Base-by-base conservation (phyloP, 2,113 vertebrate species). In the Acrocephalus arundinaceus region DNA sequence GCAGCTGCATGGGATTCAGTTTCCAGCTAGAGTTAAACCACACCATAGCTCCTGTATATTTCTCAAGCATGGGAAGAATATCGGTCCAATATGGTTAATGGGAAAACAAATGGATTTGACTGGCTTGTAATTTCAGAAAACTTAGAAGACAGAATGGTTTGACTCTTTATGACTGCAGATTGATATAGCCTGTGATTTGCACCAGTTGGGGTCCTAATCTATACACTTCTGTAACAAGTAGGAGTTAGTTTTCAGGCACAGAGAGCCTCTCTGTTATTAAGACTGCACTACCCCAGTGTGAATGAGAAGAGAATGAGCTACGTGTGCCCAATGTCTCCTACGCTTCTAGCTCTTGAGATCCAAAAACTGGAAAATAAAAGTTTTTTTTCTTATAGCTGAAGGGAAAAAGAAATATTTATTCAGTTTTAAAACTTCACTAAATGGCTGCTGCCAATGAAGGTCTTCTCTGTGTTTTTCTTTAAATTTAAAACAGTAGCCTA, bases 61-160 rank as follows among this genome's bases (percentile, higher is more conserved):
- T 84, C 31, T 86, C 1, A 1, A 35, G 23, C 4, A 6, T 28
- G 35, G 43, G 21, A 92, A 72, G 8, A 66, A 15, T 1, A 0
- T 21, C 3, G 1, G 23, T 20, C 15, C 25, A 31, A 4, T 51
- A 19, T 0, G 0, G 11, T 75, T 57, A 65, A 59, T 7, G 20
- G 58, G 8, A 61, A 78, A 89, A 67, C 15, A 87, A 75, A 59
- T 2, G 8, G 17, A 48, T 87, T 94, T 91, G 62, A 45, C 48
- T 65, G 35, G 3, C 24, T 85, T 89, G 59, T n/a, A 59, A 19
- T 68, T 89, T 78, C 72, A 43, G 25, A 31, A 37, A 31, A 37
- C 39, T 84, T 43, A 74, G 30, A 43, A 66, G 71, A 63, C 12
- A 43, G 19, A 24, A 28, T 35, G 49, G 10, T 33, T 74, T 59